Evolutionary conservation across 2,797 vertebrate species (phyloP), one percentile per base, ranked within the genome.

Genomic region (Sphenodon punctatus): DNA sequence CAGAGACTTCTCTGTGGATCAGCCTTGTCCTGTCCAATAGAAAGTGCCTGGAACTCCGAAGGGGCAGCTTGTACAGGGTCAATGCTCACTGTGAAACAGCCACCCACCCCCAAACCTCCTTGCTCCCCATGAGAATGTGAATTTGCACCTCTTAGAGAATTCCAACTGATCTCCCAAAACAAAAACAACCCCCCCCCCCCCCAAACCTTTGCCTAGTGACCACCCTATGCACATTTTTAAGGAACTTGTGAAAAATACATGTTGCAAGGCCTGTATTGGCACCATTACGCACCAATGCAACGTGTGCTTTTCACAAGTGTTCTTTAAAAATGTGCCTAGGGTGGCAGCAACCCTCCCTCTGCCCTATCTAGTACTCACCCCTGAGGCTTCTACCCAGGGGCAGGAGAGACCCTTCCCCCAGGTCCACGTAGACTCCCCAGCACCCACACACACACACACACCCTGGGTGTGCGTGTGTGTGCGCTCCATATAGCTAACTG

Each of bases 401-500:
- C 13, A 19, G 38, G 38, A 15, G 20, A 5, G 39, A 39, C n/a
- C 30, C n/a, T 39, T 23, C 12, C 8, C 19, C n/a, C n/a, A 6
- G 1, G 11, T 3, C 6, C 16, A 23, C 6, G 8, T 36, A 32
- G 22, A 20, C 38, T 68, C 30, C 30, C 12, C 19, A 5, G 17
- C 64, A 12, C 16, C 25, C 60, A 53, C 17, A 36, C 22, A 43
- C 64, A 17, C 64, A 12, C 16, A 25, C 60, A 53, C 17, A 36
- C 22, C 43, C 64, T 17, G 25, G 45, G 58, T 22, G 56, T 56
- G 68, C n/a, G 74, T 73, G 75, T 59, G 45, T 43, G 39, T 68
- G 3, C 36, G 78, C 77, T 67, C 3, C 0, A 30, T 71, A 83
- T 83, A 67, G 86, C 86, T 80, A 91, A 80, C 80, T 93, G 89